phyloP scores from a whole-genome alignment of 1,140 invertebrate genomes.

The Teleopsis dalmanni region DNA sequence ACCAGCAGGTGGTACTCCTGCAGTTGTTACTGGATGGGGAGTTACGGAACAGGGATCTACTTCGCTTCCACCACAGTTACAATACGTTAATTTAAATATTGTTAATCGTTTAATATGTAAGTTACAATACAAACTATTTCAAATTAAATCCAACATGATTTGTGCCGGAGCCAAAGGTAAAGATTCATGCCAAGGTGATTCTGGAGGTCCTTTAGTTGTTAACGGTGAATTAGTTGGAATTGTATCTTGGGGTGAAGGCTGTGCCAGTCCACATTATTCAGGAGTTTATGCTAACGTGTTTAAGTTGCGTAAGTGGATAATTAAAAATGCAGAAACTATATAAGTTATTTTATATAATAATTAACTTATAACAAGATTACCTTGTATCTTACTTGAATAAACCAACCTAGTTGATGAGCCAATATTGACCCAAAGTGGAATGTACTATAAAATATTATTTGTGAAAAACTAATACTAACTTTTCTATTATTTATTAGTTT shows the following conservation, averaged over 20 bases:
- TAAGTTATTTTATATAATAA: not conserved
- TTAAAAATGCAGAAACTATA: not conserved
- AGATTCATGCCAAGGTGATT: slow-evolving; percentile 42
- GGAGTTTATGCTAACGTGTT: slow-evolving; percentile 11
- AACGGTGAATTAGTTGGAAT: slow-evolving; percentile 46
- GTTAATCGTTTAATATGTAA: no score
- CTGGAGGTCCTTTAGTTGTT: slow-evolving; percentile 47
- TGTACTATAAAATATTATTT: no score
- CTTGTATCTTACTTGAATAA: no score
- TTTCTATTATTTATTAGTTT: no score
- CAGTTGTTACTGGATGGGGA: slow-evolving; percentile 5
- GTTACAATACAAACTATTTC: slow-evolving; percentile 17
- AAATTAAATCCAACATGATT: slow-evolving; percentile 21
- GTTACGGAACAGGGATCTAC: not conserved
- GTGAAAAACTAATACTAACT: no score
- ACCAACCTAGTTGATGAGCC: no score
- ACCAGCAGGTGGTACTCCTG: not conserved
- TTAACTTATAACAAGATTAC: no score
- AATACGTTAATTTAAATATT: not conserved
- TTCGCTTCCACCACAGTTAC: not conserved
- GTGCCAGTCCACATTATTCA: slow-evolving; percentile 31
- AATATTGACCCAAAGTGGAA: no score
- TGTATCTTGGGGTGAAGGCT: slow-evolving; percentile 55
- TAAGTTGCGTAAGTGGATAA: slow-evolving; percentile 1
- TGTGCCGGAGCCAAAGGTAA: slow-evolving; percentile 33